Conservation (phyloP, 2,113 vertebrate species). For the Pseudopipra pipra region DNA sequence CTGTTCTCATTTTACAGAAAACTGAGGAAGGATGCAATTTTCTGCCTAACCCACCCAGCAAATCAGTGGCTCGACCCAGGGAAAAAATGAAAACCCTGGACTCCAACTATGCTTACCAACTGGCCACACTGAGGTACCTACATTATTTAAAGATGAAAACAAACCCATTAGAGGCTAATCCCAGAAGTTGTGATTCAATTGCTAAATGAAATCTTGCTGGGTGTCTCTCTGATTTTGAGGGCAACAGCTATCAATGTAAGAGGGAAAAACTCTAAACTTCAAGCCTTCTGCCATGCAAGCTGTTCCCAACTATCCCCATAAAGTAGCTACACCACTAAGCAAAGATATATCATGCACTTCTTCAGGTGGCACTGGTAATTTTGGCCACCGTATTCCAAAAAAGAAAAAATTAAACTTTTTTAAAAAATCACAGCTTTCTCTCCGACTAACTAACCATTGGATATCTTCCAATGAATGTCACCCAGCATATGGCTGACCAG, state of each 20-base stretch:
- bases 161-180: neutral
- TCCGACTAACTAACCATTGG: conserved; percentile 18
- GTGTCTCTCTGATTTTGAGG: neutral
- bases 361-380: conserved; percentile 6
- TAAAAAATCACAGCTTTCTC: neutral
- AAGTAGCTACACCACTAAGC: neutral
- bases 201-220: neutral
- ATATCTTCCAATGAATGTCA: conserved; percentile 30
- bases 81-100: neutral
- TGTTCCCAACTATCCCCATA: accelerated
- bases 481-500: conserved; percentile 58
- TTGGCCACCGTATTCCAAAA: neutral
- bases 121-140: neutral
- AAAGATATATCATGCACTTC: neutral
- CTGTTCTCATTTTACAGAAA: neutral
- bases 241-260: neutral
- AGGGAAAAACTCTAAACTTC: neutral
- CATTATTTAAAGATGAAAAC: neutral
- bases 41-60: neutral
- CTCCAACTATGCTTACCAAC: accelerated
- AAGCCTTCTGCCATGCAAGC: neutral
- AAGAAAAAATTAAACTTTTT: neutral
- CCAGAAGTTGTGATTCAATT: neutral
- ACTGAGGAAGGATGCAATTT: neutral
- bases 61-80: neutral